Conservation (phyloP, 53 echinoderm and acorn worm species). For the Zoroaster sp. region DNA sequence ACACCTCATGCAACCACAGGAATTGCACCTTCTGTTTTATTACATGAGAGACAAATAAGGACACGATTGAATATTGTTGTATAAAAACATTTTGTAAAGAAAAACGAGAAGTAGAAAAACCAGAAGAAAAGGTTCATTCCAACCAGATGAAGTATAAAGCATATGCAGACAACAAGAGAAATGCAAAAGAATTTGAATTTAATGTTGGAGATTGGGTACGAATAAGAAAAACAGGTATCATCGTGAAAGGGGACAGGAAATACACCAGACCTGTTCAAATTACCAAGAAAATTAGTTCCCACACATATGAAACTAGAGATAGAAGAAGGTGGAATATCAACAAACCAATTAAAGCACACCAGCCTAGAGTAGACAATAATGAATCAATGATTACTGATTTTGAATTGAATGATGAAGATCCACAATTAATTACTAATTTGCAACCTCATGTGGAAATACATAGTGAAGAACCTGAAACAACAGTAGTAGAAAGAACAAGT, state of each 20-base stretch:
- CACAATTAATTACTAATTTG: background rate
- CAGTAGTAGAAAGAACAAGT: background rate
- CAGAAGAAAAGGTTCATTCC: conserved; percentile 4
- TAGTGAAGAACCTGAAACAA: too few species aligned
- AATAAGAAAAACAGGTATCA: conserved; percentile 17
- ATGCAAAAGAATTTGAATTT: conserved; percentile 27
- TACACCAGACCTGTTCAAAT: conserved; percentile 15
- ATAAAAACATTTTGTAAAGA: too few species aligned
- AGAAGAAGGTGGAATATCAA: conserved; percentile 8
- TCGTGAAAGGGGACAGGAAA: conserved; percentile 14
- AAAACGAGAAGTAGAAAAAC: too few species aligned
- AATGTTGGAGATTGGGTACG: conserved; percentile 53
- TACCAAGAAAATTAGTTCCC: background rate
- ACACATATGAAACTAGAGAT: background rate
- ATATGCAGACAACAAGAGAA: conserved; percentile 43
- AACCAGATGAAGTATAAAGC: conserved; percentile 47
- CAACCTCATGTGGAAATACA: too few species aligned
- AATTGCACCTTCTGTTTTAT: background rate
- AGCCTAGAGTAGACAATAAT: background rate
- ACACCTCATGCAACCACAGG: conserved; percentile 23
- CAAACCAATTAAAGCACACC: background rate
- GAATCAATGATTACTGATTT: background rate
- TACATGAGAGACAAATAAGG: conserved; percentile 31
- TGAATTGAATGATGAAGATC: background rate
- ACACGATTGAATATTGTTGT: conserved; percentile 1